These are phyloP conservation scores for Puffinus mauretanicus DNA, from an alignment of 2,113 vertebrate species.

Conservation along the genomic window DNA sequence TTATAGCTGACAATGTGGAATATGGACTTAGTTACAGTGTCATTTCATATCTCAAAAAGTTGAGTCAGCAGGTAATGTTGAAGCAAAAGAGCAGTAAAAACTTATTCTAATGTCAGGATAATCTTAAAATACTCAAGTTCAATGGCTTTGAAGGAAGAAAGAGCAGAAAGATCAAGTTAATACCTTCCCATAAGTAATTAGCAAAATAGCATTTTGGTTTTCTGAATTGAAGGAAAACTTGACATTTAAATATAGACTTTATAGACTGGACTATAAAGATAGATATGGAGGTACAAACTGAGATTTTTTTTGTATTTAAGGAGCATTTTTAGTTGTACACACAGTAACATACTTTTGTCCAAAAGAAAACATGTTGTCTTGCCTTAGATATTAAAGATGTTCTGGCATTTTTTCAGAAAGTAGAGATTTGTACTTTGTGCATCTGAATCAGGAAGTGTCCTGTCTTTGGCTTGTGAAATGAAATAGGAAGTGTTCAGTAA, in stretches of 20 bases:
- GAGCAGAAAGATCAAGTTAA: background rate
- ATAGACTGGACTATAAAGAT: background rate
- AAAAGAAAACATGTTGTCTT: background rate
- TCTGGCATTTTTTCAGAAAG: background rate
- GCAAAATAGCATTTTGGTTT: background rate
- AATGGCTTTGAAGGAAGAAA: background rate
- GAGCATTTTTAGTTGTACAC: background rate
- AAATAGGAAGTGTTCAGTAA: background rate
- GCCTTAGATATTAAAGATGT: background rate
- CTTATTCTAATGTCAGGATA: slow-evolving; percentile 2
- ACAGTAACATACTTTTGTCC: background rate
- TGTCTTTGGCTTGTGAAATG: background rate
- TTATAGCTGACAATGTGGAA: slow-evolving; percentile 95
- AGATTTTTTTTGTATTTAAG: background rate
- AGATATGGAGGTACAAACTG: background rate
- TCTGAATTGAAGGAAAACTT: background rate
- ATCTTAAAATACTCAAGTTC: slow-evolving; percentile 5
- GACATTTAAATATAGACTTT: background rate
- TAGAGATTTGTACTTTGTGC: background rate
- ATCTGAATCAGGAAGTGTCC: background rate
- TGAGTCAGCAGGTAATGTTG: slow-evolving; percentile 92
- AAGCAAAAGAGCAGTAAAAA: slow-evolving; percentile 48
- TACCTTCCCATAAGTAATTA: background rate
- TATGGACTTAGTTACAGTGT: slow-evolving; percentile 97
- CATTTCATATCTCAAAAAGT: slow-evolving; percentile 97